Evolutionary conservation across 2,888 invertebrate genomes (phyloP).

Genomic region (Thalpophila matura): DNA sequence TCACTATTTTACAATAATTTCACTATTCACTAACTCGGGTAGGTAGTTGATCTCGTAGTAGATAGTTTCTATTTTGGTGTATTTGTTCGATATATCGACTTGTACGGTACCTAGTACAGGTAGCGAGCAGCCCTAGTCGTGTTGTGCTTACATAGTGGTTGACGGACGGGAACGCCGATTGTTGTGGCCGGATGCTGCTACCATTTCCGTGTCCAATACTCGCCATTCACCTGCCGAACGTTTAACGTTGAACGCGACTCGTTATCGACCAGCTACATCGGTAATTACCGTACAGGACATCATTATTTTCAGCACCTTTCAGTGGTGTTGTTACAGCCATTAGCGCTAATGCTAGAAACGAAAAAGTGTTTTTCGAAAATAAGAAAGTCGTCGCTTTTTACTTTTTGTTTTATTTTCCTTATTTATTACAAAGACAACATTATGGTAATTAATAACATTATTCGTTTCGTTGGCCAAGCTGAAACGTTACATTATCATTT

Average conservation of each 20-base stretch:
- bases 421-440: constrained; percentile 46
- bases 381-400: constrained; percentile 15
- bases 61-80: constrained; percentile 24
- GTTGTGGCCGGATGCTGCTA: constrained; percentile 84
- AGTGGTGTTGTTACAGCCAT: constrained; percentile 41
- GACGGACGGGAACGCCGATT: constrained; percentile 70
- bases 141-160: constrained; percentile 64
- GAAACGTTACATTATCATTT: constrained; percentile 40
- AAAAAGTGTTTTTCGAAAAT: constrained; percentile 40
- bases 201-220: constrained; percentile 82
- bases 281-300: constrained; percentile 70
- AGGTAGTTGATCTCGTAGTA: no score
- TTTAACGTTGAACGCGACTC: constrained; percentile 68
- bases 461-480: constrained; percentile 42
- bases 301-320: constrained; percentile 58
- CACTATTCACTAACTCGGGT: no score
- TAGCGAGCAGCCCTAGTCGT: constrained; percentile 21
- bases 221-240: constrained; percentile 74
- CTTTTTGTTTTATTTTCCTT: constrained; percentile 33
- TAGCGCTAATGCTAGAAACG: constrained; percentile 33
- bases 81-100: constrained; percentile 32
- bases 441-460: constrained; percentile 58
- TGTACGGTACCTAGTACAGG: constrained; percentile 20
- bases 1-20: not conserved
- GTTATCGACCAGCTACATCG: constrained; percentile 72